These are phyloP conservation scores for Taurulus bubalis DNA, from an alignment of 2,113 vertebrate species.

Conservation along the genomic window DNA sequence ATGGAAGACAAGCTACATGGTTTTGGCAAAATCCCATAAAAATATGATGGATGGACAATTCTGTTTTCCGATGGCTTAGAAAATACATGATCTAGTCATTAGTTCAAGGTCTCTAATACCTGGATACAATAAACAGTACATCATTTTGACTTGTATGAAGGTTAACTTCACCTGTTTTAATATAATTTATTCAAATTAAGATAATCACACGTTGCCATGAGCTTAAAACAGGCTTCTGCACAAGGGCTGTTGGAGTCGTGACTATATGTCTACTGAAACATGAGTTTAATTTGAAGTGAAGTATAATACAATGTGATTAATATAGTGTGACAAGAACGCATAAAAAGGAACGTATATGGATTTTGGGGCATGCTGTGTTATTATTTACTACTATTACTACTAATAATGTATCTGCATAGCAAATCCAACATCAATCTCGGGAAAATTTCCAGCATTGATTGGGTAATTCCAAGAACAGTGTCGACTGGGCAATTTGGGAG, in stretches of 20 bases:
- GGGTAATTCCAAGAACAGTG: not conserved
- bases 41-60: slow-evolving; percentile 36
- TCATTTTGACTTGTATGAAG: slow-evolving; percentile 11
- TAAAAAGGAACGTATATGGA: not conserved
- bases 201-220: not conserved
- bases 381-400: not conserved
- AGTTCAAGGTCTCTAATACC: slow-evolving; percentile 18
- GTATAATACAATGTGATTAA: not conserved
- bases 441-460: not conserved
- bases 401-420: not conserved
- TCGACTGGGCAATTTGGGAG: not conserved
- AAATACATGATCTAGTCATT: slow-evolving; percentile 37
- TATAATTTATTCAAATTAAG: slow-evolving; percentile 8
- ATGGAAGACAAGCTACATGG: slow-evolving; percentile 5
- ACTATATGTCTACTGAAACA: not conserved
- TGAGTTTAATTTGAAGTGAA: not conserved
- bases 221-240: not conserved
- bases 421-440: not conserved
- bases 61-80: not conserved
- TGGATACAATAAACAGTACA: slow-evolving; percentile 1
- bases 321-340: not conserved
- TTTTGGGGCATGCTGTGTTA: not conserved
- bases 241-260: not conserved
- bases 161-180: not conserved
- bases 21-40: slow-evolving; percentile 52